A percentile compares a stretch with the other conserved stretches of the same genome.
Conservation (phyloP, 2,797 vertebrate genomes). For the Pitangus sulphuratus region DNA sequence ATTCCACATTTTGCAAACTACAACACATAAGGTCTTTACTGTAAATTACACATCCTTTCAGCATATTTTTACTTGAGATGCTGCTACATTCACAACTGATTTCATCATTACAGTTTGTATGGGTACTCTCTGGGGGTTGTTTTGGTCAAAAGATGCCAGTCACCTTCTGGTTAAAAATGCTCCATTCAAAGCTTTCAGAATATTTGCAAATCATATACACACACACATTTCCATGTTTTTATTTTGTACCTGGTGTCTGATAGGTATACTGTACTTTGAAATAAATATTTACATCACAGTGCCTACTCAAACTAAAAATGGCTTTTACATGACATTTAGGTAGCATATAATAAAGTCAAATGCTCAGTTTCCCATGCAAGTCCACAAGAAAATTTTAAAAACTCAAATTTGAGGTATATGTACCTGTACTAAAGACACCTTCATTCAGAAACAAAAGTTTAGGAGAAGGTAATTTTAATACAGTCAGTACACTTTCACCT, state of each 20-base stretch:
- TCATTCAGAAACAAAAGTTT: neutral
- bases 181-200: neutral
- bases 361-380: neutral
- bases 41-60: neutral
- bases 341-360: neutral
- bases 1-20: neutral
- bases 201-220: neutral
- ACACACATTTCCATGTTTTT: neutral
- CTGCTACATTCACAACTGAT: neutral
- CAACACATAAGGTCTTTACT: neutral
- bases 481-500: neutral
- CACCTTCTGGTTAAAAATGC: neutral
- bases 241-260: neutral
- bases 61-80: neutral
- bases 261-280: neutral
- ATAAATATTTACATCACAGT: neutral
- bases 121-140: fast-evolving
- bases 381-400: neutral
- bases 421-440: neutral
- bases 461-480: neutral
- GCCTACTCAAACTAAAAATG: neutral
- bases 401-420: neutral
- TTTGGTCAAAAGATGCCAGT: neutral
- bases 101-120: neutral
- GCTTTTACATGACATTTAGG: neutral